phyloP scores from a whole-genome alignment of 2,797 vertebrate genomes.

The Myotis planiceps region DNA sequence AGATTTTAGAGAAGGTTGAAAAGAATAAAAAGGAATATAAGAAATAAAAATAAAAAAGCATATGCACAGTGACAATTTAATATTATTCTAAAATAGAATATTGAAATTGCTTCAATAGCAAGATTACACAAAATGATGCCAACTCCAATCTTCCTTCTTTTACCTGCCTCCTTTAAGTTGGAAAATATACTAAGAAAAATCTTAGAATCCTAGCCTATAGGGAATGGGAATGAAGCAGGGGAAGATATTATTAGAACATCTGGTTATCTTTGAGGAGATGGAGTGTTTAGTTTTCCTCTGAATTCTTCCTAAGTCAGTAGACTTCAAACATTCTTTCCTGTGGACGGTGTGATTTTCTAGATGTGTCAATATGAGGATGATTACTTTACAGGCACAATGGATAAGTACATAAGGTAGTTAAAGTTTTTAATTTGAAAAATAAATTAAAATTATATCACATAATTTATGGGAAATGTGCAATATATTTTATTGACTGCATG shows the following conservation, averaged over 20 bases:
- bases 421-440: conserved; percentile 76
- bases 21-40: not conserved
- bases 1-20: not conserved
- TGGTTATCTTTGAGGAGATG: not conserved
- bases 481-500: conserved; percentile 77
- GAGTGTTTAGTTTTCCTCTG: not conserved
- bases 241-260: not conserved
- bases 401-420: conserved; percentile 59
- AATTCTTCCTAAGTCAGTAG: not conserved
- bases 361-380: not conserved
- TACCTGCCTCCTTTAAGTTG: not conserved
- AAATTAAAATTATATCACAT: conserved; percentile 74
- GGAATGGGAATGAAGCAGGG: not conserved
- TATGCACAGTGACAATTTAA: too few species aligned
- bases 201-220: not conserved
- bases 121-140: not conserved
- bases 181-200: not conserved
- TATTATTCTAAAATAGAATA: not conserved
- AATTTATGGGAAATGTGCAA: conserved; percentile 79
- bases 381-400: conserved; percentile 43
- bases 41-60: not conserved
- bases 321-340: not conserved
- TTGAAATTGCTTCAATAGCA: not conserved
- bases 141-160: not conserved
- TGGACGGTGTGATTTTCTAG: not conserved